Evolutionary conservation across 64 coral and sea anemone genomes (phyloP).

Genomic region (Porites lutea): DNA sequence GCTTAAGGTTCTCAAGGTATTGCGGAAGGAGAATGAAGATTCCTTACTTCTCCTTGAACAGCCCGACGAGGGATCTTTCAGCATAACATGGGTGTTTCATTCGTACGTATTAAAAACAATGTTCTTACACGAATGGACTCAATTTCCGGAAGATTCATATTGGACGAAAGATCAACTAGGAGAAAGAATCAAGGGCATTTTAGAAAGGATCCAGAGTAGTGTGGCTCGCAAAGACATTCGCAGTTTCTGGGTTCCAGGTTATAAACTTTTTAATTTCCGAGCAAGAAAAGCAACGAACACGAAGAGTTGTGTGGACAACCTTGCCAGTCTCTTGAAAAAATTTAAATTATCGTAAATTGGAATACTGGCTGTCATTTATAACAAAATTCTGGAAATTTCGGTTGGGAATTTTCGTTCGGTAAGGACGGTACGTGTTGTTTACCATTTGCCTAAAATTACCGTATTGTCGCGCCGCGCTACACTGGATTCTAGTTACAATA

Average conservation of each 20-base stretch:
- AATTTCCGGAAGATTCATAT: slow-evolving; percentile 36
- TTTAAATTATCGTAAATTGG: neutral
- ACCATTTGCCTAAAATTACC: too few relatives aligned
- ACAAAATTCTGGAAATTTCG: too few relatives aligned
- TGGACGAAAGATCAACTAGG: slow-evolving; percentile 47
- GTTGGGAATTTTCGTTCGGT: too few relatives aligned
- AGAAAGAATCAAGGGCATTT: slow-evolving; percentile 34
- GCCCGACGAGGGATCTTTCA: neutral
- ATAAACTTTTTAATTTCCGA: slow-evolving; percentile 77
- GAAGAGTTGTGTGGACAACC: neutral
- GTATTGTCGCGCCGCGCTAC: too few relatives aligned
- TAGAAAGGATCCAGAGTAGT: slow-evolving; percentile 54
- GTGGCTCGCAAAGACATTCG: slow-evolving; percentile 46
- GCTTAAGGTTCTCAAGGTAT: slow-evolving; percentile 60
- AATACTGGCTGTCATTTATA: too few relatives aligned
- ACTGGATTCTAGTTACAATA: too few relatives aligned
- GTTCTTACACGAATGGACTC: slow-evolving; percentile 74
- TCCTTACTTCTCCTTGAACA: slow-evolving; percentile 22
- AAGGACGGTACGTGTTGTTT: too few relatives aligned
- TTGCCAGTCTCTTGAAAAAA: neutral
- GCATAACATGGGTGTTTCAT: slow-evolving; percentile 48
- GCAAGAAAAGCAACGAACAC: slow-evolving; percentile 35
- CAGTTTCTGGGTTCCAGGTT: slow-evolving; percentile 74
- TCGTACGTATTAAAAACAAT: slow-evolving; percentile 70
- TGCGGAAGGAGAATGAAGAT: slow-evolving; percentile 65